A percentile compares a stretch with the other conserved stretches of the same genome.
Evolutionary conservation across 1,140 invertebrate species (phyloP).

Genomic region (Drosophila melanogaster): DNA sequence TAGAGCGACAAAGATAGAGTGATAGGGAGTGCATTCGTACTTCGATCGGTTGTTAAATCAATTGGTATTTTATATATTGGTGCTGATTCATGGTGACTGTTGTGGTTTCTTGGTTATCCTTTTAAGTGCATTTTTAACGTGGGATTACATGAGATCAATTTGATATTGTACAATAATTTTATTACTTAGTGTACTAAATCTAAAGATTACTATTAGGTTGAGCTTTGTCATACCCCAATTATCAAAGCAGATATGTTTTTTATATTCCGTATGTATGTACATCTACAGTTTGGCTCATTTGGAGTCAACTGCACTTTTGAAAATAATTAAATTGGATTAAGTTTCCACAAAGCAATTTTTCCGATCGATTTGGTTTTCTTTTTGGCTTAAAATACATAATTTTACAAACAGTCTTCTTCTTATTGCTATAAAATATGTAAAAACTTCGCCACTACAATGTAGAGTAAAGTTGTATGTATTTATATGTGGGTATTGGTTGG

Average conservation of each 20-base stretch:
- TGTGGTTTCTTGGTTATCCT: constrained; percentile 15
- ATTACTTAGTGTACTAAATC: constrained; percentile 32
- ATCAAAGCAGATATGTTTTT: not conserved
- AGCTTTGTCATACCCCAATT: not conserved
- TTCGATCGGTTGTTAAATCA: constrained; percentile 12
- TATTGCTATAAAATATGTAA: constrained; percentile 9
- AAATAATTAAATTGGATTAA: not conserved
- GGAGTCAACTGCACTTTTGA: constrained; percentile 21
- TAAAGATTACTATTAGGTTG: constrained; percentile 28
- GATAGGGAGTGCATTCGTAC: constrained; percentile 38
- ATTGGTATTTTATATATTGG: constrained; percentile 26
- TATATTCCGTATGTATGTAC: constrained; percentile 24
- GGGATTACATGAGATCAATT: constrained; percentile 35
- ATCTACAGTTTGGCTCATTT: constrained; percentile 11
- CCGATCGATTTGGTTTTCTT: constrained; percentile 9
- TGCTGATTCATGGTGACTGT: constrained; percentile 52
- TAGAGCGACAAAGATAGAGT: constrained; percentile 25
- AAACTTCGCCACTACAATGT: constrained; percentile 29
- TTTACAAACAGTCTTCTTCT: not conserved
- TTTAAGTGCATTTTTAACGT: constrained; percentile 33
- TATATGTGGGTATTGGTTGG: constrained; percentile 11
- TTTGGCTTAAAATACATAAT: constrained; percentile 22
- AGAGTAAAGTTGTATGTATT: constrained; percentile 23
- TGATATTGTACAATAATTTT: constrained; percentile 53
- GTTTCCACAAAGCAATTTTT: not conserved